phyloP scores from a whole-genome alignment of 2,888 invertebrate species.

The Lepidocyrtinus sp. region DNA sequence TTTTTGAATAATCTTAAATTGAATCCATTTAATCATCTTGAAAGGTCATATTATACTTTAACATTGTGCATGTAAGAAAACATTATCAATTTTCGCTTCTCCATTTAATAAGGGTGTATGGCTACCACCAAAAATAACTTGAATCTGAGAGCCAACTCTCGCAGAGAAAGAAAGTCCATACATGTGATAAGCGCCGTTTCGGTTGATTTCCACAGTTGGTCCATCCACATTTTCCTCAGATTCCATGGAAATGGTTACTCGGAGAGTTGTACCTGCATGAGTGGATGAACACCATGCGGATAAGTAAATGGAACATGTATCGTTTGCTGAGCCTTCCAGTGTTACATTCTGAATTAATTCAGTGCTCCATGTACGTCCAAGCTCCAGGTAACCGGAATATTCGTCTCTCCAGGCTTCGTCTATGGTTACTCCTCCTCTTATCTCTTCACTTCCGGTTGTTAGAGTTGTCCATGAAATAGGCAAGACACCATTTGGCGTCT shows the following conservation, averaged over 20 bases:
- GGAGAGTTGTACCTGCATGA: conserved; percentile 24
- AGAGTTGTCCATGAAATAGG: neutral
- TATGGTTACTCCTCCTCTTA: conserved; percentile 20
- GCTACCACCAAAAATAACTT: conserved; percentile 33
- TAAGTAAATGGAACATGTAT: conserved; percentile 45
- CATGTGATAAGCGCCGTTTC: conserved; percentile 32
- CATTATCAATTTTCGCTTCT: conserved; percentile 55
- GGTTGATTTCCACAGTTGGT: conserved; percentile 1
- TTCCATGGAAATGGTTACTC: conserved; percentile 6
- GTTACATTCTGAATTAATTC: conserved; percentile 13
- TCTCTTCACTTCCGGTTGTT: neutral
- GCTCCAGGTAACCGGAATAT: conserved; percentile 38
- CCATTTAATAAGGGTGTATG: conserved; percentile 4
- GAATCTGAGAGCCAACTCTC: conserved; percentile 30
- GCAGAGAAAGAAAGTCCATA: conserved; percentile 49
- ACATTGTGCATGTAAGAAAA: conserved; percentile 38
- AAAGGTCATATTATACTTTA: no score
- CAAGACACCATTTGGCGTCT: neutral
- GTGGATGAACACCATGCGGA: conserved; percentile 59
- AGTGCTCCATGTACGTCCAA: neutral
- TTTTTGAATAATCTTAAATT: no score
- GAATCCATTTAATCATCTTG: no score
- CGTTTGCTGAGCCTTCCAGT: neutral
- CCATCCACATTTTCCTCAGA: neutral
- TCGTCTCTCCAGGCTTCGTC: conserved; percentile 50